Base-by-base conservation (phyloP, 2,797 vertebrate genomes). In the Tragopan temminckii region DNA sequence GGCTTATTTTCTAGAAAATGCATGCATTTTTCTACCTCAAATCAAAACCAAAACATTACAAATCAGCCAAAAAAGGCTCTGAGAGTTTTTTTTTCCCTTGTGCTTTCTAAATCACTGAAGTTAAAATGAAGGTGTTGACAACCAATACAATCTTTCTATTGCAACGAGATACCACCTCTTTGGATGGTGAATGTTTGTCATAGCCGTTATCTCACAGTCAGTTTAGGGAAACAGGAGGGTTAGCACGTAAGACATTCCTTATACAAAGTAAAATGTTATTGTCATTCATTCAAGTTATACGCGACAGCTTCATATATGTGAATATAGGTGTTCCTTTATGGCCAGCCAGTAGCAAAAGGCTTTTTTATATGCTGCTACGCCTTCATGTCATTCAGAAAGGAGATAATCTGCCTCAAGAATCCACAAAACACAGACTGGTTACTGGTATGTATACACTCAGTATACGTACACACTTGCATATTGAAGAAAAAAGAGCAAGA, bases 121-220 rank as follows among this genome's bases (percentile, higher is more conserved):
- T 88, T 82, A 88, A 74, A 90, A 42, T 69, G 80, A 85, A 8
- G 1, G n/a, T 52, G 90, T 2, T 91, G 74, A 90, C 77, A 93
- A 69, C 27, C 24, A 67, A 38, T n/a, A 81, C 18, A 76, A 70
- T 33, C n/a, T 66, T 68, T 18, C 59, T 71, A 11, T 16, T 84
- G 75, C 59, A 64, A 64, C 7, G 21, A 42, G 58, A 76, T 64
- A 31, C 58, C 18, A 11, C 13, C 33, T 67, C 43, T 74, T 40
- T 31, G 42, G 85, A 90, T 40, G 24, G 58, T 12, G 29, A 77
- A 67, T 46, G 33, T 46, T 84, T 69, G 38, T 55, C 67, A 62
- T 4, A 89, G 72, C 19, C 64, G 68, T 77, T 68, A 75, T 40
- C 48, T 77, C 80, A 80, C 23, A 90, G 75, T 4, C 71, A 86